Percentiles rank a stretch among this genome's conserved stretches.
Evolutionary conservation across 2,113 vertebrate genomes (phyloP).

Genomic region (Vulpes lagopus): DNA sequence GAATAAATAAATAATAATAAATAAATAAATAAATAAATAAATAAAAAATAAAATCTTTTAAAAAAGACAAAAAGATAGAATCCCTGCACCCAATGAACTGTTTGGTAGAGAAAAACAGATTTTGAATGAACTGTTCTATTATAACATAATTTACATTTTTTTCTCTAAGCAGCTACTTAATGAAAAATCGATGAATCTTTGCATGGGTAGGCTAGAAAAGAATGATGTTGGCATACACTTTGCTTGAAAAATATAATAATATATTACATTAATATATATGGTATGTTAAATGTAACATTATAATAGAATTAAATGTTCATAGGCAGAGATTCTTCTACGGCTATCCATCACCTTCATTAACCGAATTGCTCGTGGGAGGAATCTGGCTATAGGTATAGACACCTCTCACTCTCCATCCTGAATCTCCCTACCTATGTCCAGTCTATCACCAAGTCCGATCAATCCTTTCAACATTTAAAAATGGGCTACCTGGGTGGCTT

Average conservation of each 20-base stretch:
- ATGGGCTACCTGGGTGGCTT: too few relatives aligned
- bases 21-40: background rate
- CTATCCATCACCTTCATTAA: background rate
- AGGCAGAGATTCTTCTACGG: background rate
- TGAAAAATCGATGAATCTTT: background rate
- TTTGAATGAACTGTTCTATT: background rate
- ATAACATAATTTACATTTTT: background rate
- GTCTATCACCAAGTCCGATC: background rate
- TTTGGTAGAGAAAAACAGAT: background rate
- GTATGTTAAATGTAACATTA: background rate
- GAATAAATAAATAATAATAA: background rate
- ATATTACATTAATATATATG: background rate
- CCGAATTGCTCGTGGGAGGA: accelerated
- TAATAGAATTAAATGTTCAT: background rate
- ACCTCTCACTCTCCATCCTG: background rate
- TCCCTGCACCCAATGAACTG: background rate
- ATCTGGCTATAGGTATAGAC: background rate
- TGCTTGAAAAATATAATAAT: background rate
- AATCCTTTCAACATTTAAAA: background rate
- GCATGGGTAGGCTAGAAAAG: background rate
- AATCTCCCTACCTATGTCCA: background rate
- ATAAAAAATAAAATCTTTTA: background rate
- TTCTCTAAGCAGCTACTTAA: background rate
- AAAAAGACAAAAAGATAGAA: background rate
- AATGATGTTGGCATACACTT: background rate